Evolutionary conservation across 2,888 invertebrate species (phyloP).

Genomic region (Troilus luridus): DNA sequence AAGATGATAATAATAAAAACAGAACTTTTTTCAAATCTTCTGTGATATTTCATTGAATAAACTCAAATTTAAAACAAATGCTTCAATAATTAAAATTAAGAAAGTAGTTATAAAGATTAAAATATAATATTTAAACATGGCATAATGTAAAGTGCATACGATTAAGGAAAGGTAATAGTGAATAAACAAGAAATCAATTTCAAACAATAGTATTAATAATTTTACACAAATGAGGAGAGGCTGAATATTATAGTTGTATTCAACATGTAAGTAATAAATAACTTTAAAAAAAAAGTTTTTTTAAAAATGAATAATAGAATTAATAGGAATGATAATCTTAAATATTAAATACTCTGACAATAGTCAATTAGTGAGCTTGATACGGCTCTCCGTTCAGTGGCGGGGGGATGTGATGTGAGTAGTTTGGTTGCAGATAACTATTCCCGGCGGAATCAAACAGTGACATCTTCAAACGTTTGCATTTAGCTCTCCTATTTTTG

Average conservation of each 20-base stretch:
- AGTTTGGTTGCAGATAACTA: slow-evolving; percentile 62
- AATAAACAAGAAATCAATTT: neutral
- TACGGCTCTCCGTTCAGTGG: slow-evolving; percentile 65
- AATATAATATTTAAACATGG: neutral
- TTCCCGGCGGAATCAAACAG: slow-evolving; percentile 76
- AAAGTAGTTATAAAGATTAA: slow-evolving; percentile 9
- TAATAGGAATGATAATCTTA: slow-evolving; percentile 22
- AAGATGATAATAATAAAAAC: slow-evolving; percentile 16
- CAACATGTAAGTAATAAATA: neutral
- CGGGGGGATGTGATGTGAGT: slow-evolving; percentile 65
- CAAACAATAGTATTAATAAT: neutral
- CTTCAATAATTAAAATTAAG: neutral
- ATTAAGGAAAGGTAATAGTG: neutral
- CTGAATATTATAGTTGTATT: neutral
- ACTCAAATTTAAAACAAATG: neutral
- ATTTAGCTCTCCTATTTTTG: slow-evolving; percentile 98
- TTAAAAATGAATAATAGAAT: neutral
- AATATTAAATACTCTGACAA: neutral
- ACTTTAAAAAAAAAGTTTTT: neutral
- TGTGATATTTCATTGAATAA: neutral
- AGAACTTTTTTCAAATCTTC: neutral
- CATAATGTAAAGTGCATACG: neutral
- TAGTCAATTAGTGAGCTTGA: slow-evolving; percentile 61
- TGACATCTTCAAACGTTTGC: slow-evolving; percentile 95
- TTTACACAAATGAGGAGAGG: neutral